Percentiles rank a stretch among this genome's conserved stretches.
Evolutionary conservation across 2,888 invertebrate genomes (phyloP).

Genomic region (Lacanobia wlatinum): DNA sequence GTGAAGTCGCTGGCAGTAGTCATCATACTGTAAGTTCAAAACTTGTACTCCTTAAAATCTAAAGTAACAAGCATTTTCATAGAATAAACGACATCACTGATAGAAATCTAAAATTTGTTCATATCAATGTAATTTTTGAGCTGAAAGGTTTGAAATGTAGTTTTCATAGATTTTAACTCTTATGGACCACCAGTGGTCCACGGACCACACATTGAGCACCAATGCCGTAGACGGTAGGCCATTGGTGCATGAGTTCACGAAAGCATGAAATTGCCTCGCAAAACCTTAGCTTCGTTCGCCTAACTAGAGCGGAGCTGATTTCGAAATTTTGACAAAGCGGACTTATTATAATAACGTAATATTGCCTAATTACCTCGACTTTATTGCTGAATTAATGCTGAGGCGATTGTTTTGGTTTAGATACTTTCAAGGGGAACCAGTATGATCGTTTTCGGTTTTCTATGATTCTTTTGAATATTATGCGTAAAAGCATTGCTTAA

Average conservation of each 20-base stretch:
- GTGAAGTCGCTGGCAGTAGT: no score
- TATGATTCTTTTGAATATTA: conserved; percentile 7
- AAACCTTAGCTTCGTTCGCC: conserved; percentile 81
- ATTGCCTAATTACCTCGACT: conserved; percentile 57
- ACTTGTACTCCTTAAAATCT: no score
- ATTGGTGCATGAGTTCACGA: conserved; percentile 88
- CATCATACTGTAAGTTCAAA: no score
- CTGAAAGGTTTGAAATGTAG: not conserved
- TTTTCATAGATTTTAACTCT: not conserved
- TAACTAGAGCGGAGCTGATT: conserved; percentile 84
- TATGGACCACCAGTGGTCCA: no score
- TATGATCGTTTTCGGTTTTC: conserved; percentile 36
- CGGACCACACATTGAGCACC: not conserved
- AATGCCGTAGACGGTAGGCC: conserved; percentile 65
- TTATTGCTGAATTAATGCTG: conserved; percentile 39
- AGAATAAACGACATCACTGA: not conserved
- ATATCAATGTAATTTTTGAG: not conserved
- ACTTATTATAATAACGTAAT: conserved; percentile 57
- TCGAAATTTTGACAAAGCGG: conserved; percentile 64
- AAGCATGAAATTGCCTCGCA: conserved; percentile 89
- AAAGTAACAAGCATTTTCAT: not conserved
- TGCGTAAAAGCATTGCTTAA: not conserved
- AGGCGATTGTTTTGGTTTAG: conserved; percentile 18
- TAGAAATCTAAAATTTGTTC: not conserved
- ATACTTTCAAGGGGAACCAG: conserved; percentile 7